Evolutionary conservation across 1,140 invertebrate genomes (phyloP).

Genomic region (Vanessa tameamea): DNA sequence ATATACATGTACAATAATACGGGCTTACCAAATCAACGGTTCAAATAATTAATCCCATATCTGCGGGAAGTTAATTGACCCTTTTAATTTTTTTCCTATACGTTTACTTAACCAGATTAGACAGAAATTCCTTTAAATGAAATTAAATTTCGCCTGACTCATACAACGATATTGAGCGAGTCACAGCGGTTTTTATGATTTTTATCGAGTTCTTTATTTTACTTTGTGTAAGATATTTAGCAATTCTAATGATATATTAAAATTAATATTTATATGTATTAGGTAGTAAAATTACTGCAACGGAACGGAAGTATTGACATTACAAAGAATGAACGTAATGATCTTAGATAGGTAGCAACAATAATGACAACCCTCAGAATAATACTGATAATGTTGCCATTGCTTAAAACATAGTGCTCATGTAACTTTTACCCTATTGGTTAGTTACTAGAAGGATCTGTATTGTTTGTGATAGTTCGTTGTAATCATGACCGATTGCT

Average conservation of each 20-base stretch:
- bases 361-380: conserved; percentile 51
- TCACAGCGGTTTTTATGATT: not conserved
- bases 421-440: conserved; percentile 57
- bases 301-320: not conserved
- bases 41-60: no score
- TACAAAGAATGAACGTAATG: not conserved
- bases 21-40: no score
- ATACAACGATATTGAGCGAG: no score
- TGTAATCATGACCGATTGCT: conserved; percentile 41
- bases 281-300: not conserved
- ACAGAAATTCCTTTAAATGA: no score
- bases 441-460: conserved; percentile 55
- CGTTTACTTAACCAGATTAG: no score
- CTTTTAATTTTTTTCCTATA: no score
- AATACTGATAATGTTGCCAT: conserved; percentile 76
- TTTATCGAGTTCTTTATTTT: not conserved
- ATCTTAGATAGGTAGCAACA: conserved; percentile 5
- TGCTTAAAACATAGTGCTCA: conserved; percentile 53
- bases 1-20: no score
- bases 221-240: no score
- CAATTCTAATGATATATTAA: no score
- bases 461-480: conserved; percentile 57
- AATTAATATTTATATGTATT: no score
- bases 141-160: no score
- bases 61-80: no score